Evolutionary conservation across 2,113 vertebrate species (phyloP).

Genomic region (Calyptommatus sinebrachiatus): DNA sequence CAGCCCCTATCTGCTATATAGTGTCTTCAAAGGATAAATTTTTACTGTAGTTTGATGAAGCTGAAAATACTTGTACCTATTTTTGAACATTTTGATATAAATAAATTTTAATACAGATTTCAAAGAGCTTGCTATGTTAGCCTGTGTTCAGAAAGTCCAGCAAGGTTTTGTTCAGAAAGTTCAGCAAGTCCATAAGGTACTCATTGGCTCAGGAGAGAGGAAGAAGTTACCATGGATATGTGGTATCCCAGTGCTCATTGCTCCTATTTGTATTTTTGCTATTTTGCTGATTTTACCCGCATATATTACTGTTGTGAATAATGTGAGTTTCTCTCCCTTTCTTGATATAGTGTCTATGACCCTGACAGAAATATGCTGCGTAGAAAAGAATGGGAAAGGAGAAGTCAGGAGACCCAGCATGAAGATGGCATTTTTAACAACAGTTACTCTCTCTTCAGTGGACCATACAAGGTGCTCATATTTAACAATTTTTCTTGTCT

Average conservation of each 20-base stretch:
- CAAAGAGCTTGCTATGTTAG: no score
- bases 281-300: conserved; percentile 36
- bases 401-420: conserved; percentile 77
- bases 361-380: conserved; percentile 78
- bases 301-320: neutral
- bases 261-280: conserved; percentile 13
- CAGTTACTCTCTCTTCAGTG: conserved; percentile 80
- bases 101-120: no score
- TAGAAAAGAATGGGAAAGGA: conserved; percentile 79
- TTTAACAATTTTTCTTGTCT: conserved; percentile 14
- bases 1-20: neutral
- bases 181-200: no score
- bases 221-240: no score
- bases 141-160: no score
- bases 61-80: neutral
- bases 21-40: neutral
- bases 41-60: neutral
- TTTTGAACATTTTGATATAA: neutral
- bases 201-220: no score
- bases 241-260: no score
- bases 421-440: conserved; percentile 68
- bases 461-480: conserved; percentile 78
- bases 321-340: conserved; percentile 32
- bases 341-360: conserved; percentile 71
- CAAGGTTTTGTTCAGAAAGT: no score